A percentile compares a stretch with the other conserved stretches of the same genome.
Evolutionary conservation across 2,113 vertebrate species (phyloP).

Genomic region (Nothocercus julius): DNA sequence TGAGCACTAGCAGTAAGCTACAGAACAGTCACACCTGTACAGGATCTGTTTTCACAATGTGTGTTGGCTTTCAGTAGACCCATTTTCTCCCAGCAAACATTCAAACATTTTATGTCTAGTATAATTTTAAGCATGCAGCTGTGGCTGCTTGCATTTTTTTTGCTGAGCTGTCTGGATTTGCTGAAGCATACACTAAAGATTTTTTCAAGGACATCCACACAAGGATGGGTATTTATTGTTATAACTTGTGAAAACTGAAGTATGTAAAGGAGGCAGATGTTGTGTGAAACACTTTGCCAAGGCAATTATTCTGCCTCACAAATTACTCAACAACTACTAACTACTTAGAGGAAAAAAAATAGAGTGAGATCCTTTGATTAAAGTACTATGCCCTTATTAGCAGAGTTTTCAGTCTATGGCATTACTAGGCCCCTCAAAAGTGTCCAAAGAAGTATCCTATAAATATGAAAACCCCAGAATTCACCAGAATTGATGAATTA

Average conservation of each 20-base stretch:
- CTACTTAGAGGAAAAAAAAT: background rate
- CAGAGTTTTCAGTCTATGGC: background rate
- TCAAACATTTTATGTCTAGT: background rate
- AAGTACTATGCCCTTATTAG: background rate
- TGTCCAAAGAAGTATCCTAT: background rate
- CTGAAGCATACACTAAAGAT: background rate
- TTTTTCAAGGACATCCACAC: background rate
- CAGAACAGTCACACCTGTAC: background rate
- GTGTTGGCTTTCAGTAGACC: background rate
- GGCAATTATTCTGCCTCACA: background rate
- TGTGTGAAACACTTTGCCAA: background rate
- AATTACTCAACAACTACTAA: background rate
- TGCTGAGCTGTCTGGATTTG: background rate
- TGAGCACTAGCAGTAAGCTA: background rate
- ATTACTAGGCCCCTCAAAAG: background rate
- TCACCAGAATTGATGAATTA: background rate
- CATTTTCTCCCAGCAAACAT: background rate
- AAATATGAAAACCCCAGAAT: background rate
- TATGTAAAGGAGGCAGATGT: background rate
- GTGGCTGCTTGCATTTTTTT: background rate
- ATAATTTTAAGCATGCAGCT: background rate
- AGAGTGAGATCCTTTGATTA: background rate
- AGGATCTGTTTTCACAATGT: background rate
- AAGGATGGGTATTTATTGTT: background rate
- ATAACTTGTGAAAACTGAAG: background rate